Percentiles rank a stretch among this genome's conserved stretches.
phyloP scores from a whole-genome alignment of 2,888 invertebrate genomes.

The Caenorhabditis wallacei region DNA sequence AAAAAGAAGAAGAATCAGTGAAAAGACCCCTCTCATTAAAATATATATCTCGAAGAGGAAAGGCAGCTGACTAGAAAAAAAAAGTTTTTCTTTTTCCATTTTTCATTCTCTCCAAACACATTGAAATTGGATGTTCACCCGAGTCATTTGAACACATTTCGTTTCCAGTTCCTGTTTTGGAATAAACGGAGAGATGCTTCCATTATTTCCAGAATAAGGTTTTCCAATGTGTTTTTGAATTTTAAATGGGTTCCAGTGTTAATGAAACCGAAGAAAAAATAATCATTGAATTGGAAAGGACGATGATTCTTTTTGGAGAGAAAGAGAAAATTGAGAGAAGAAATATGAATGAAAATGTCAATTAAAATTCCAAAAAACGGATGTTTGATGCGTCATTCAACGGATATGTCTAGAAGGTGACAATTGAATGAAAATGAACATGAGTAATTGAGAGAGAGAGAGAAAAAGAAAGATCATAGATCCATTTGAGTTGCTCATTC shows the following conservation, averaged over 20 bases:
- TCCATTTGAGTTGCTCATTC: too few species aligned
- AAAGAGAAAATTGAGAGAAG: not conserved
- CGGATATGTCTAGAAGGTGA: slow-evolving; percentile 23
- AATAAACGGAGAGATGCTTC: slow-evolving; percentile 7
- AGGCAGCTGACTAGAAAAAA: slow-evolving; percentile 17
- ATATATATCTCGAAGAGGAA: not conserved
- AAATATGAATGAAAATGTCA: slow-evolving; percentile 21
- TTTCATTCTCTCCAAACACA: not conserved
- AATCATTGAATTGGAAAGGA: slow-evolving; percentile 3
- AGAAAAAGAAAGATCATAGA: too few species aligned
- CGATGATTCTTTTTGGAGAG: not conserved
- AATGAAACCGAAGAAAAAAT: not conserved
- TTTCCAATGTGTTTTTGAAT: not conserved
- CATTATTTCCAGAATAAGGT: not conserved
- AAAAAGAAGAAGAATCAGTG: slow-evolving; percentile 13
- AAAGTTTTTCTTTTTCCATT: slow-evolving; percentile 1
- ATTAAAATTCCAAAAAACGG: slow-evolving; percentile 9
- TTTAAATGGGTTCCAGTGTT: not conserved
- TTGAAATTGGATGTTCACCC: not conserved
- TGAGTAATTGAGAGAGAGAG: slow-evolving; percentile 8
- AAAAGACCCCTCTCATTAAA: slow-evolving; percentile 31
- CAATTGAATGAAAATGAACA: slow-evolving; percentile 4
- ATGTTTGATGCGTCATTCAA: slow-evolving; percentile 31
- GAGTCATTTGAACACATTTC: slow-evolving; percentile 2
- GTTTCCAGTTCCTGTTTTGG: slow-evolving; percentile 20